Conservation (phyloP, 2,797 vertebrate species). For the Chelon labrosus region DNA sequence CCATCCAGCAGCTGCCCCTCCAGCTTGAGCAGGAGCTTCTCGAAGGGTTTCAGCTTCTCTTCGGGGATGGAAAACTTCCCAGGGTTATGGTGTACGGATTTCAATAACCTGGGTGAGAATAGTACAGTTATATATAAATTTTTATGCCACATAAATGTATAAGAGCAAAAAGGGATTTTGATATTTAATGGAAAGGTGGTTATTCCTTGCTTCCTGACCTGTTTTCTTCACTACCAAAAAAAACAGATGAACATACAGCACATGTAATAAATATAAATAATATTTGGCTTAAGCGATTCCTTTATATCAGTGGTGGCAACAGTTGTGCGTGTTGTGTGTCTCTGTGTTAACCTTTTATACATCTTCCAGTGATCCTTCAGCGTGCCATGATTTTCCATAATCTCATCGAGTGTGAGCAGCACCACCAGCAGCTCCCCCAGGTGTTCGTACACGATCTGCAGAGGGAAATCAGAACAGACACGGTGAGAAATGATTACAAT, state of each 20-base stretch:
- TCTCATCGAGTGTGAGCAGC: conserved; percentile 96
- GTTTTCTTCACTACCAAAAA: no score
- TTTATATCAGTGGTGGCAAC: neutral
- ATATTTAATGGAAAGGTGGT: neutral
- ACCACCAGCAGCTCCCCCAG: conserved; percentile 94
- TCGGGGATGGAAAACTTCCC: conserved; percentile 96
- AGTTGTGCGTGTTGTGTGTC: neutral
- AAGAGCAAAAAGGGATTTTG: neutral
- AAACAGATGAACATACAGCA: no score
- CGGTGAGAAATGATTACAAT: neutral
- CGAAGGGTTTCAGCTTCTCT: conserved; percentile 97
- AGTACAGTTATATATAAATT: neutral
- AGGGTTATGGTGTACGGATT: conserved; percentile 98
- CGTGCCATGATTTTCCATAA: conserved; percentile 94
- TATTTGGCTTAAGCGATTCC: neutral
- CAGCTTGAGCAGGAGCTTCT: conserved; percentile 95
- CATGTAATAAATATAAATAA: no score
- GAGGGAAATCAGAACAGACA: conserved; percentile 2
- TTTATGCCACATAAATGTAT: neutral
- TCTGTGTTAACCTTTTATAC: conserved; percentile 93
- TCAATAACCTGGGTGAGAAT: conserved; percentile 88
- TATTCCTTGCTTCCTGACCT: no score
- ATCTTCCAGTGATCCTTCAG: conserved; percentile 99
- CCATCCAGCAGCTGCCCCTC: conserved; percentile 96
- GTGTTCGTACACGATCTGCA: conserved; percentile 95